These are phyloP conservation scores for Lasioglossum oenotherae DNA, from an alignment of 2,888 invertebrate species.

Conservation along the genomic window DNA sequence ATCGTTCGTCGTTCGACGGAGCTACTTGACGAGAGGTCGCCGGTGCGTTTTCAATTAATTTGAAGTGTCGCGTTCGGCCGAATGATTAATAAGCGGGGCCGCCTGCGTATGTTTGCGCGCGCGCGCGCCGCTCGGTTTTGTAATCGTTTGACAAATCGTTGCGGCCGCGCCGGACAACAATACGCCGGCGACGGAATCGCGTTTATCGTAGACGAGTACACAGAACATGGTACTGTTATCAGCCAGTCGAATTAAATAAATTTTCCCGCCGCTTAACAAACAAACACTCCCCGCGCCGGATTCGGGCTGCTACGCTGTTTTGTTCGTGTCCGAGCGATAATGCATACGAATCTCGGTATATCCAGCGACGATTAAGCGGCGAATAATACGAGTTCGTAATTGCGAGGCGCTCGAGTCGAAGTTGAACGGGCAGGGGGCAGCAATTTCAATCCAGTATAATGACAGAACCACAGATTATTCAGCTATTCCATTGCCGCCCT, in stretches of 20 bases:
- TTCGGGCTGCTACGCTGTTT: slow-evolving; percentile 8
- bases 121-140: slow-evolving; percentile 5
- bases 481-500: not conserved
- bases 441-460: not conserved
- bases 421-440: not conserved
- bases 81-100: not conserved
- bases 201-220: slow-evolving; percentile 35
- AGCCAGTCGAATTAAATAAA: slow-evolving; percentile 51
- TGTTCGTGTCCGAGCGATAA: not conserved
- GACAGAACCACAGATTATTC: not conserved
- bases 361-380: slow-evolving; percentile 30
- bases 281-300: slow-evolving; percentile 3
- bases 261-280: slow-evolving; percentile 44
- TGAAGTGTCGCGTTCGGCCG: not conserved
- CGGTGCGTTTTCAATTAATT: not conserved
- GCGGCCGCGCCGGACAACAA: not conserved
- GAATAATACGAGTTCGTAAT: slow-evolving; percentile 27
- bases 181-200: slow-evolving; percentile 18
- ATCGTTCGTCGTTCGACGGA: not conserved
- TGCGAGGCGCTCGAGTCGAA: slow-evolving; percentile 1
- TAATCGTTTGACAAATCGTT: slow-evolving; percentile 36
- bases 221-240: slow-evolving; percentile 35
- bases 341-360: slow-evolving; percentile 17
- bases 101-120: not conserved
- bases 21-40: not conserved